Evolutionary conservation across 2,888 invertebrate species (phyloP), one percentile per base, ranked within the genome.

Genomic region (Thumatha senex): DNA sequence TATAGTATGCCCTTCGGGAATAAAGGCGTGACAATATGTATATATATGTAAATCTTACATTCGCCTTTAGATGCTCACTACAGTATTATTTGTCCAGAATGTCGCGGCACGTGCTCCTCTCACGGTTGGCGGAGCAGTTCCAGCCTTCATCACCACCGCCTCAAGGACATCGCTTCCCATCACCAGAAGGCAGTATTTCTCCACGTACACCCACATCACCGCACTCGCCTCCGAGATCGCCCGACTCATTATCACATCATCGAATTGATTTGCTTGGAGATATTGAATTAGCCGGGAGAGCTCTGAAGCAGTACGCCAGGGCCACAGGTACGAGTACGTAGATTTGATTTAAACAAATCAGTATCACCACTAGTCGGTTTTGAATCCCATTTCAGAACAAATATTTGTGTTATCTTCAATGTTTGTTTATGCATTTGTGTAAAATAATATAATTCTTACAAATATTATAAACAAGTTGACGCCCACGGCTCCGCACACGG

Each of bases 121-220:
- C 89, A 14, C 85, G 90, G 43, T 74, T 91, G 73, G 89, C 88
- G 52, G 90, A 91, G 78, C 89, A 89, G 80, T 90, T 90, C 72
- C 84, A 83, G 75, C 77, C 82, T 1, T 73, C 85, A 0, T 84
- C 87, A 1, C 84, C 86, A 34, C 80, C 86, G 44, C 80, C 82
- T 39, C 80, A 83, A 34, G 80, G 79, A 41, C 89, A 85, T 62
- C 80, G 86, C 39, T 89, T 70, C 57, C 87, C 86, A 0, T 89
- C 89, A 7, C 89, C 89, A 2, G 89, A 86, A 49, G 81, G 89
- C 48, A 90, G 87, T 61, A 70, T 84, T 1, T 86, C 88, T 1
- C 89, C 89, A 0, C 78, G 71, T 56, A 82, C 85, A 0, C 84
- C 84, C 0, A 64, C 72, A 1, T 86, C 88, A 0, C 78, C 80